Evolutionary conservation across 2,797 vertebrate species (phyloP).

Genomic region (Apogon hyalosoma): DNA sequence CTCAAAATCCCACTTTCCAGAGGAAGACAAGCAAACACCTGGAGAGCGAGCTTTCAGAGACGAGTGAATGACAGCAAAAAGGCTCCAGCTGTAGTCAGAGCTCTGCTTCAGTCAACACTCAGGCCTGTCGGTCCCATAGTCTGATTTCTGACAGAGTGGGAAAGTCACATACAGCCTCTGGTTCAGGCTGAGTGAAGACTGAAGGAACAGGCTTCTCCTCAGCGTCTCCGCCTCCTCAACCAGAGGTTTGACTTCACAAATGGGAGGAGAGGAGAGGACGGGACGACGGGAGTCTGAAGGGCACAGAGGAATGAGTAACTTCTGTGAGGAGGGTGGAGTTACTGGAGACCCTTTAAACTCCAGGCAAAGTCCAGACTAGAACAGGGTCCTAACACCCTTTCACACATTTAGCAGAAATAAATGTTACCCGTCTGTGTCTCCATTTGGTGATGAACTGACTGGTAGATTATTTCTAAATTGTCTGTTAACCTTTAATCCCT

Average conservation of each 20-base stretch:
- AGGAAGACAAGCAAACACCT: neutral
- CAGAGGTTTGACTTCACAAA: constrained; percentile 30
- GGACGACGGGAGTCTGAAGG: constrained; percentile 43
- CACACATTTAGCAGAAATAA: too few relatives aligned
- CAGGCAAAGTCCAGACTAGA: neutral
- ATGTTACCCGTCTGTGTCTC: too few relatives aligned
- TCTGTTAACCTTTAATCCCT: too few relatives aligned
- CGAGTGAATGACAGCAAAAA: neutral
- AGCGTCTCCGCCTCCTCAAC: constrained; percentile 28
- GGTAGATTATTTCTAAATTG: too few relatives aligned
- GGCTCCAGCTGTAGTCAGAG: constrained; percentile 3
- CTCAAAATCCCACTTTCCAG: neutral
- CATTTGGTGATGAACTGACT: too few relatives aligned
- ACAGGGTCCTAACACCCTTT: neutral
- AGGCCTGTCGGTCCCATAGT: neutral
- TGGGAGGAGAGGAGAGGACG: constrained; percentile 42
- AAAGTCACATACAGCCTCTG: neutral
- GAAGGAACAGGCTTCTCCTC: constrained; percentile 31
- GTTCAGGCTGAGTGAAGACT: constrained; percentile 21
- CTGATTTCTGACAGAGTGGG: neutral
- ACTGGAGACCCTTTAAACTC: neutral
- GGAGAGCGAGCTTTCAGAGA: neutral
- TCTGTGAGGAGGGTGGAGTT: constrained; percentile 32
- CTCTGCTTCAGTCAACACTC: constrained; percentile 6
- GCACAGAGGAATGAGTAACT: constrained; percentile 51